Evolutionary conservation across 2,113 vertebrate species (phyloP).

Genomic region (Epinephelus cyanopodus): DNA sequence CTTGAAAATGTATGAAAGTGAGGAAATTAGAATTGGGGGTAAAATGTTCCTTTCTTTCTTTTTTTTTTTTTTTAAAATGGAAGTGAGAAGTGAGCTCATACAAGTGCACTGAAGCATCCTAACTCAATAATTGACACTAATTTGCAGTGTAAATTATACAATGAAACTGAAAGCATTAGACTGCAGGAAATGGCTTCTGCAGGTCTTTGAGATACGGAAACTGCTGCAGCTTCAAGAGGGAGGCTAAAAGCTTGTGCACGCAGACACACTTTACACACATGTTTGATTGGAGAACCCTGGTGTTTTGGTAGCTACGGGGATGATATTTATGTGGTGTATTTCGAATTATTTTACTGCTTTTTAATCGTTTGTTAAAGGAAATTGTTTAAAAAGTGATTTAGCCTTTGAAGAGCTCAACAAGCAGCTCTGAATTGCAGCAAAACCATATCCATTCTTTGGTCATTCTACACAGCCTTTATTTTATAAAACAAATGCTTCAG

Average conservation of each 20-base stretch:
- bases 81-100: slow-evolving; percentile 49
- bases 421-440: not conserved
- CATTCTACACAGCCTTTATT: not conserved
- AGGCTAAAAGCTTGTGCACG: slow-evolving; percentile 5
- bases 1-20: slow-evolving; percentile 39
- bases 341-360: not conserved
- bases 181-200: slow-evolving; percentile 45
- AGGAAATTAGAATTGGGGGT: slow-evolving; percentile 13
- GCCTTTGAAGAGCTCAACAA: not conserved
- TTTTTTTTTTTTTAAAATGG: slow-evolving; percentile 23
- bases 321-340: not conserved
- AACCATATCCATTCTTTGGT: no score
- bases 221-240: slow-evolving; percentile 28
- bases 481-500: not conserved
- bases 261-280: slow-evolving; percentile 4
- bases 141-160: slow-evolving; percentile 67
- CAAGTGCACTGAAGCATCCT: slow-evolving; percentile 55
- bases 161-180: slow-evolving; percentile 55
- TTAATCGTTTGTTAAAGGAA: not conserved
- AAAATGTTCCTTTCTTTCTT: slow-evolving; percentile 9
- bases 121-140: slow-evolving; percentile 59
- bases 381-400: slow-evolving; percentile 6
- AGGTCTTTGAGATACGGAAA: slow-evolving; percentile 50
- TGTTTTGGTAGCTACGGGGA: not conserved
- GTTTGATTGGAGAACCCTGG: not conserved